A percentile compares a stretch with the other conserved stretches of the same genome.
phyloP scores from a whole-genome alignment of 2,113 vertebrate species.

The Philantomba maxwellii region DNA sequence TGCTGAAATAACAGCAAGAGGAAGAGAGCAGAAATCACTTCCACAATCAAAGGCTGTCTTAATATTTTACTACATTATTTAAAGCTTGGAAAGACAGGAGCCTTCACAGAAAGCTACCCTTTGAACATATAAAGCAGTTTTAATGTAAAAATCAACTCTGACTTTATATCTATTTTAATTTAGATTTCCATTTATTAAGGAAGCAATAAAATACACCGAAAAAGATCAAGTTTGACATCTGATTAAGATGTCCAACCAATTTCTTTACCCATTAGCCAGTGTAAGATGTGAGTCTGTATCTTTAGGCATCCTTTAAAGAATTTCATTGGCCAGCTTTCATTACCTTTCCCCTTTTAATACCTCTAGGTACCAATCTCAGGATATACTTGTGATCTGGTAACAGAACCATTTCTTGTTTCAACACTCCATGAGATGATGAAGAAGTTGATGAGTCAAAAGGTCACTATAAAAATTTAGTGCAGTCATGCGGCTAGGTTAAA shows the following conservation, averaged over 20 bases:
- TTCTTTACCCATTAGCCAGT: background rate
- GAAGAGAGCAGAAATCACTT: too few relatives aligned
- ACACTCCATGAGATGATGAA: rapidly evolving
- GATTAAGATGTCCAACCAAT: background rate
- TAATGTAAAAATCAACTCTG: background rate
- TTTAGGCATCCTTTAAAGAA: background rate
- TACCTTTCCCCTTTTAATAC: background rate
- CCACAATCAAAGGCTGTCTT: background rate
- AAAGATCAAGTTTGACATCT: background rate
- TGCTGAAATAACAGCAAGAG: rapidly evolving
- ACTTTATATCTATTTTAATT: background rate
- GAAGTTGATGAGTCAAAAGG: background rate
- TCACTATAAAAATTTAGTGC: background rate
- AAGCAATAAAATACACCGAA: background rate
- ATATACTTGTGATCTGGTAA: background rate
- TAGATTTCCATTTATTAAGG: background rate
- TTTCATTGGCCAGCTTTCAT: background rate
- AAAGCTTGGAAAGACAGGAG: background rate
- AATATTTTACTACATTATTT: background rate
- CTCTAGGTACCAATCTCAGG: background rate
- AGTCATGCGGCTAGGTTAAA: rapidly evolving
- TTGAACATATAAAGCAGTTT: background rate
- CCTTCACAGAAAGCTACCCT: background rate
- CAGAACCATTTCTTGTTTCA: background rate
- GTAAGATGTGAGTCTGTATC: background rate